A percentile compares a stretch with the other conserved stretches of the same genome.
Evolutionary conservation across 2,888 invertebrate species (phyloP).

Genomic region (Melipona bicolor): DNA sequence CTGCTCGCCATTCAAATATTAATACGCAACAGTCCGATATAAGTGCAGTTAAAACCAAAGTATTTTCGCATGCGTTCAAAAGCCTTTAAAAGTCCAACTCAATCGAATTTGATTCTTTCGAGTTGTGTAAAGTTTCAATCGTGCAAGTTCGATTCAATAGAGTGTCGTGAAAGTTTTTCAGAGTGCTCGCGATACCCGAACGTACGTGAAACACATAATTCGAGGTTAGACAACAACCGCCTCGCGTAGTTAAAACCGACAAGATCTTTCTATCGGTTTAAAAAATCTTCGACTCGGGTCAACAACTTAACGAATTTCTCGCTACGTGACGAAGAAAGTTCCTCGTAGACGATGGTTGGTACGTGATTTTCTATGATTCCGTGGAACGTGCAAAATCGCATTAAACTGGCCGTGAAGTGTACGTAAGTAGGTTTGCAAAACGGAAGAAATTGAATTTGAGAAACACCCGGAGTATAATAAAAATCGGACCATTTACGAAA

Average conservation of each 20-base stretch:
- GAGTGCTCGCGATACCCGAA: not conserved
- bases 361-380: conserved; percentile 23
- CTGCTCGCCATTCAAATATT: too few relatives aligned
- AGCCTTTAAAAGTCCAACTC: not conserved
- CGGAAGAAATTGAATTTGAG: conserved; percentile 26
- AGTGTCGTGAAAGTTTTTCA: not conserved
- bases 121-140: not conserved
- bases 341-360: not conserved
- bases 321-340: conserved; percentile 22
- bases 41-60: not conserved
- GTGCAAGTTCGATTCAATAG: not conserved
- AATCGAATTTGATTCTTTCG: not conserved
- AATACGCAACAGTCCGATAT: not conserved
- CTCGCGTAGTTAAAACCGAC: not conserved
- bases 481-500: not conserved
- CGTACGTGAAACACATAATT: not conserved
- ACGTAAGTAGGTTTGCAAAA: conserved; percentile 2
- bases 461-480: not conserved
- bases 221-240: not conserved
- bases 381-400: not conserved
- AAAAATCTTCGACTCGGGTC: not conserved
- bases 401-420: conserved; percentile 7
- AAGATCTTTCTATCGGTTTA: not conserved
- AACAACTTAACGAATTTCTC: conserved; percentile 9
- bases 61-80: not conserved